A percentile compares a stretch with the other conserved stretches of the same genome.
phyloP scores from a whole-genome alignment of 1,140 invertebrate species.

The Nilaparvata lugens region DNA sequence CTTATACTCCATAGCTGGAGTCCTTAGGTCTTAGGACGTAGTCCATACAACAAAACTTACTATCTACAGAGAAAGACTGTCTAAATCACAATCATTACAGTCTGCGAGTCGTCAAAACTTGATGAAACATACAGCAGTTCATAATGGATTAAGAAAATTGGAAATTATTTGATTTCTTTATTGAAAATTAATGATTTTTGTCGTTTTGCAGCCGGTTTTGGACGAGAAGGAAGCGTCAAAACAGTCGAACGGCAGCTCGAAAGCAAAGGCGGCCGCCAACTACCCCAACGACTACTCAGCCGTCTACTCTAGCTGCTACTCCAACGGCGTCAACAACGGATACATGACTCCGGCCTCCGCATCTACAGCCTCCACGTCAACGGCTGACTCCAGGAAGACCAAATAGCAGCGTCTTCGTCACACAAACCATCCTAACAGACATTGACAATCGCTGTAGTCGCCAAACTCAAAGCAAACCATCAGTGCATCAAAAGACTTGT shows the following conservation, averaged over 20 bases:
- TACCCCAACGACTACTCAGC: constrained; percentile 48
- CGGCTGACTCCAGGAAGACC: not conserved
- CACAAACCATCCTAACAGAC: not conserved
- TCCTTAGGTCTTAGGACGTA: too few relatives aligned
- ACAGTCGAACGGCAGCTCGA: constrained; percentile 18
- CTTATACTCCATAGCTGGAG: too few relatives aligned
- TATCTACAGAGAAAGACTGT: too few relatives aligned
- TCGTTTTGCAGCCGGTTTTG: constrained; percentile 39
- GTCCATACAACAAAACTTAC: too few relatives aligned
- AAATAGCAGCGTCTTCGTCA: not conserved
- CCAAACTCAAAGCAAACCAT: too few relatives aligned
- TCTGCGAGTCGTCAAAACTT: too few relatives aligned
- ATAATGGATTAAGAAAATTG: too few relatives aligned
- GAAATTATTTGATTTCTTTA: not conserved
- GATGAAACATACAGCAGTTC: too few relatives aligned
- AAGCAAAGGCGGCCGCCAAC: constrained; percentile 29
- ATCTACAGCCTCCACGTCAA: not conserved
- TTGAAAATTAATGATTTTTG: not conserved
- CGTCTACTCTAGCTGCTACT: constrained; percentile 50
- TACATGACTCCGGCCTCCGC: constrained; percentile 37
- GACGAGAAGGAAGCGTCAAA: constrained; percentile 35
- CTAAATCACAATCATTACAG: too few relatives aligned
- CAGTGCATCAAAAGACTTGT: too few relatives aligned
- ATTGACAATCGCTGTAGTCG: not conserved
- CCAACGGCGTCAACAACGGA: constrained; percentile 54